Percentiles rank a stretch among this genome's conserved stretches.
phyloP scores from a whole-genome alignment of 2,113 vertebrate genomes.

The Pan paniscus region DNA sequence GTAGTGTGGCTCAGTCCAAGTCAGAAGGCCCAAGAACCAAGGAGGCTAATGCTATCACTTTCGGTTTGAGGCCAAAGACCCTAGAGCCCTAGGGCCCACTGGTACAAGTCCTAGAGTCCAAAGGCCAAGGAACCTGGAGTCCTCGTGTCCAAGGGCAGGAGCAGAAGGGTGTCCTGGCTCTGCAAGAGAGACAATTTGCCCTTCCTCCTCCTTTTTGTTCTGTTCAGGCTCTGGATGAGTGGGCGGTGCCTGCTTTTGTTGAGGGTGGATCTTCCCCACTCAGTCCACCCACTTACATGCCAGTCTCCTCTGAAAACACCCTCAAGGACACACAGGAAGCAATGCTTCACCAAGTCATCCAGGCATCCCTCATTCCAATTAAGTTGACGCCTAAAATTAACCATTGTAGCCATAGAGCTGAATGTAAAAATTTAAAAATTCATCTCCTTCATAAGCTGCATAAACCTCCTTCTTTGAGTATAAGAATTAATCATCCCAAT shows the following conservation, averaged over 20 bases:
- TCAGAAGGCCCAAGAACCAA: not conserved
- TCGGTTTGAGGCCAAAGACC: not conserved
- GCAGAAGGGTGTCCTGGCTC: not conserved
- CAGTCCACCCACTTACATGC: not conserved
- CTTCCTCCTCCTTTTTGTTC: not conserved
- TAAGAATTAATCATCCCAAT: constrained; percentile 30
- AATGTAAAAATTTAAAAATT: not conserved
- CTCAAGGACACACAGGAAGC: not conserved
- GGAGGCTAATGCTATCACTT: not conserved
- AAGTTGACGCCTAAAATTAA: not conserved
- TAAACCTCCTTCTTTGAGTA: not conserved
- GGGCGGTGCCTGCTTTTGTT: not conserved
- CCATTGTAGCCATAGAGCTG: not conserved
- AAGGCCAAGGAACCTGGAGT: not conserved
- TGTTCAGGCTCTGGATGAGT: not conserved
- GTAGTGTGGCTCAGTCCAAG: not conserved
- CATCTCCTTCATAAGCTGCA: not conserved
- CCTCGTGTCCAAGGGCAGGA: not conserved
- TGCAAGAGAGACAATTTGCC: not conserved
- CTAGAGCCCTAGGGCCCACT: not conserved
- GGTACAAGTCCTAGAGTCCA: not conserved
- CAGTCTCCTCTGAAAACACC: not conserved
- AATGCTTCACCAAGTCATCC: not conserved
- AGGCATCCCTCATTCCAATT: not conserved
- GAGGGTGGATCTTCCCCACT: not conserved